A percentile compares a stretch with the other conserved stretches of the same genome.
These are phyloP conservation scores for Morpho helenor DNA, from an alignment of 2,888 invertebrate species.

Conservation along the genomic window DNA sequence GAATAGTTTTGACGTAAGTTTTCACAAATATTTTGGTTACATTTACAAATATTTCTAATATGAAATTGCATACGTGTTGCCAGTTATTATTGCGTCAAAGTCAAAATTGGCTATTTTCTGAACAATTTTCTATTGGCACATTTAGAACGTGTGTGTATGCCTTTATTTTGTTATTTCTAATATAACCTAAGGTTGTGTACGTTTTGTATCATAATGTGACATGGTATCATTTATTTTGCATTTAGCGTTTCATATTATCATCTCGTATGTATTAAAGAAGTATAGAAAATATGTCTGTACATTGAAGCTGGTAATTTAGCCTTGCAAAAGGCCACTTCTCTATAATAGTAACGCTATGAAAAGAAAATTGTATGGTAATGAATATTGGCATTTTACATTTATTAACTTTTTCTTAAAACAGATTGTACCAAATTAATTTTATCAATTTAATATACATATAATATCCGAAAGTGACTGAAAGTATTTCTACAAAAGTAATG, in stretches of 20 bases:
- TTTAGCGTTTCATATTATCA: slow-evolving; percentile 39
- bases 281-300: not conserved
- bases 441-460: no score
- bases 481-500: no score
- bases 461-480: no score
- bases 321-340: no score
- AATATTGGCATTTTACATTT: no score
- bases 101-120: slow-evolving; percentile 26
- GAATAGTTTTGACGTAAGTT: slow-evolving; percentile 25
- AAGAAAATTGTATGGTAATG: no score
- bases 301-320: not conserved
- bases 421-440: no score
- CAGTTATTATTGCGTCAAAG: slow-evolving; percentile 14
- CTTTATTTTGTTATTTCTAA: slow-evolving; percentile 8
- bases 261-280: slow-evolving; percentile 4
- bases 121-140: slow-evolving; percentile 22
- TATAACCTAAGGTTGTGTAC: slow-evolving; percentile 45
- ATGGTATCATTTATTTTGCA: slow-evolving; percentile 49
- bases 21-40: slow-evolving; percentile 32
- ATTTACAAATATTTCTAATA: slow-evolving; percentile 17
- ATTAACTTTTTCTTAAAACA: no score
- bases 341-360: no score
- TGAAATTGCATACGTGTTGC: slow-evolving; percentile 8
- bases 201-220: slow-evolving; percentile 45
- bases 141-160: slow-evolving; percentile 9